Conservation (phyloP, 2,113 vertebrate species). For the Asarcornis scutulata region DNA sequence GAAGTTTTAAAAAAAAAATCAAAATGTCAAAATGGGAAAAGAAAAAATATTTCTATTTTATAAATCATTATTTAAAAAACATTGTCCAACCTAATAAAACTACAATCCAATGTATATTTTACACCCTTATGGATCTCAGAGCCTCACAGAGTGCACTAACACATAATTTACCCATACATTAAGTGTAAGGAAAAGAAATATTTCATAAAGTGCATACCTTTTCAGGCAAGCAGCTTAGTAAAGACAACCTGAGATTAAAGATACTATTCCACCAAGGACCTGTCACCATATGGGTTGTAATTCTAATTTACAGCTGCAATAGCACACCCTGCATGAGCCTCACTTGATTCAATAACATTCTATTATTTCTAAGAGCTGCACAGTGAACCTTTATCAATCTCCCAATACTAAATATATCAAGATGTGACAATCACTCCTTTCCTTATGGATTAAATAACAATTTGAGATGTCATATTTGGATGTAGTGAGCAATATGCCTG, state of each 20-base stretch:
- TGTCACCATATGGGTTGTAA: conserved; percentile 48
- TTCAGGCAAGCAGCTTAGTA: conserved; percentile 13
- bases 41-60: background rate
- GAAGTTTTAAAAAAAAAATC: background rate
- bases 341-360: conserved; percentile 44
- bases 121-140: background rate
- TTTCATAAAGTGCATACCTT: background rate
- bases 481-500: conserved; percentile 6
- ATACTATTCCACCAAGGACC: conserved; percentile 12
- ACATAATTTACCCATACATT: background rate
- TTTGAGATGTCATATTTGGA: conserved; percentile 40
- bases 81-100: background rate
- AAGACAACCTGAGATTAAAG: background rate
- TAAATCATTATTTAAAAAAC: background rate
- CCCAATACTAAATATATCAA: conserved; percentile 32
- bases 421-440: conserved; percentile 48
- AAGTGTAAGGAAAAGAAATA: conserved; percentile 26
- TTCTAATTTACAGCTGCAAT: conserved; percentile 60
- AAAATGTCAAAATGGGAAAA: background rate
- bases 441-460: conserved; percentile 44
- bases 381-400: conserved; percentile 48
- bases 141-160: background rate
- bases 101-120: background rate
- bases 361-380: conserved; percentile 40
- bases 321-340: conserved; percentile 20